Percentiles rank a stretch among this genome's conserved stretches.
Evolutionary conservation across 2,797 vertebrate species (phyloP).

Genomic region (Sparidentex hasta): DNA sequence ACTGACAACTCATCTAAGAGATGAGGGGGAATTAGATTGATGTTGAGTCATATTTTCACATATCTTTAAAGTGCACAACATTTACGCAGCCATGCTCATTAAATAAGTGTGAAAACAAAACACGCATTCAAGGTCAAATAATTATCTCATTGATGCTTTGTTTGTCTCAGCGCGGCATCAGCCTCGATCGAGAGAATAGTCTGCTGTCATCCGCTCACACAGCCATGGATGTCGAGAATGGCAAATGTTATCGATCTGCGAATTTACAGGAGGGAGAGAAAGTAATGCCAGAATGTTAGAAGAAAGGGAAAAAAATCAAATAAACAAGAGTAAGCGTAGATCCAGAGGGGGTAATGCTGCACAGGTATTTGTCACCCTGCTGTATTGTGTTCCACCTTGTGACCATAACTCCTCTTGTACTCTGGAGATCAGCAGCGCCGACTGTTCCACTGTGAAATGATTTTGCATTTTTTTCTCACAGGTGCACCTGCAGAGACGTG

Average conservation of each 20-base stretch:
- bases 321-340: not conserved
- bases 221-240: constrained; percentile 9
- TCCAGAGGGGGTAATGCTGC: not conserved
- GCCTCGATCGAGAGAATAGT: not conserved
- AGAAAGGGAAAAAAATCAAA: not conserved
- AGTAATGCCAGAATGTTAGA: constrained; percentile 19
- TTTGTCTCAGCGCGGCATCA: constrained; percentile 12
- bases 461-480: not conserved
- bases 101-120: constrained; percentile 25
- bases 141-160: constrained; percentile 17
- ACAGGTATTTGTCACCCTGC: not conserved
- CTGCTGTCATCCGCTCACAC: not conserved
- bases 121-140: constrained; percentile 13
- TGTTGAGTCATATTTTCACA: not conserved
- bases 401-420: not conserved
- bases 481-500: not conserved
- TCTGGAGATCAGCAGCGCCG: too few species aligned
- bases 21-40: not conserved
- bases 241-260: constrained; percentile 12
- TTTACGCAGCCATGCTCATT: not conserved
- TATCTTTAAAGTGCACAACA: not conserved
- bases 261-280: not conserved
- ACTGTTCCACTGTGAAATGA: not conserved
- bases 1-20: constrained; percentile 5
- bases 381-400: not conserved